Conservation (phyloP, 2,797 vertebrate species). For the Valencia hispanica region DNA sequence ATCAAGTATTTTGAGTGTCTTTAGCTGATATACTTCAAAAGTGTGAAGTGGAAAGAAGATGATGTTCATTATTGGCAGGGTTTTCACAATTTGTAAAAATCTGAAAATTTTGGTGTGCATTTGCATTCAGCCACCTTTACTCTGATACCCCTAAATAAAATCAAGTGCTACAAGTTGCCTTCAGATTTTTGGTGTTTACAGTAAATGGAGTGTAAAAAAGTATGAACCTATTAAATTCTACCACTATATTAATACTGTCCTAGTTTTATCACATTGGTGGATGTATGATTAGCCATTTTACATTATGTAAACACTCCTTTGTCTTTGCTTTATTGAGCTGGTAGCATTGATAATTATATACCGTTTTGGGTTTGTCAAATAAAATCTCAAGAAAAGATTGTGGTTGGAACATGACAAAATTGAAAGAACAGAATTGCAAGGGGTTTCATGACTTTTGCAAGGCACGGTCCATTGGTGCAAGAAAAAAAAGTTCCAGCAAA, state of each 20-base stretch:
- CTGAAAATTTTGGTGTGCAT: too few relatives aligned
- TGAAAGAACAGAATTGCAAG: too few relatives aligned
- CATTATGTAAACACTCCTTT: not conserved
- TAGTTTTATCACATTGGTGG: not conserved
- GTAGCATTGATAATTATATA: not conserved
- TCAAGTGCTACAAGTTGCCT: too few relatives aligned
- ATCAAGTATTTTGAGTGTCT: too few relatives aligned
- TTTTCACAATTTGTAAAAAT: not conserved
- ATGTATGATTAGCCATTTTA: not conserved
- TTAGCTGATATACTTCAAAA: not conserved
- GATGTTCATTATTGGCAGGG: not conserved
- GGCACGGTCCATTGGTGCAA: not conserved
- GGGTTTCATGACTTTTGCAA: not conserved
- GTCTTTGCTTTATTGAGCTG: not conserved
- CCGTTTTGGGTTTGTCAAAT: too few relatives aligned
- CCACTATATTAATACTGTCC: not conserved
- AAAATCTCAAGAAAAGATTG: too few relatives aligned
- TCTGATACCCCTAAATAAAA: too few relatives aligned
- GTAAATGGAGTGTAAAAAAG: not conserved
- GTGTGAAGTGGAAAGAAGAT: not conserved
- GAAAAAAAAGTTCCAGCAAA: not conserved
- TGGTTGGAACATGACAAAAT: too few relatives aligned
- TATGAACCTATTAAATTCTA: not conserved
- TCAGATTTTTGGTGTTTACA: not conserved
- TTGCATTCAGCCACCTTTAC: too few relatives aligned